Conservation (phyloP, 2,888 invertebrate species). For the Acanthoscelides obtectus region DNA sequence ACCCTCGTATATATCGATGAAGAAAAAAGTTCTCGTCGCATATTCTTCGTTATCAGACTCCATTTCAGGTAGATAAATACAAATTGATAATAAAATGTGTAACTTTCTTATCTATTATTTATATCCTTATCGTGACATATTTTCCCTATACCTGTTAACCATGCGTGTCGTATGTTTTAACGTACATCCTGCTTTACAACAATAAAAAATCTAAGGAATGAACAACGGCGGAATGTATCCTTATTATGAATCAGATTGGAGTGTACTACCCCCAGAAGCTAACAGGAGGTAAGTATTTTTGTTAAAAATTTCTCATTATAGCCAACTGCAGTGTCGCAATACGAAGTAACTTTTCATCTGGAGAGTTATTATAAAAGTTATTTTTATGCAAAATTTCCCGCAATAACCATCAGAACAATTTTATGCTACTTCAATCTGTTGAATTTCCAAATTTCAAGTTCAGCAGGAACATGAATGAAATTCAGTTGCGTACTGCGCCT, state of each 20-base stretch:
- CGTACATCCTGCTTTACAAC: not conserved
- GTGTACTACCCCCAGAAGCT: slow-evolving; percentile 78
- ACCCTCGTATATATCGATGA: not conserved
- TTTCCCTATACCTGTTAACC: slow-evolving; percentile 1
- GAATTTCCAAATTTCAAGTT: not conserved
- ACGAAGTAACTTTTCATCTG: no score
- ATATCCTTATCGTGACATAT: slow-evolving; percentile 24
- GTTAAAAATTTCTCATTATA: no score
- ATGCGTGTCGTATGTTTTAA: not conserved
- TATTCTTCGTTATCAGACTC: slow-evolving; percentile 13
- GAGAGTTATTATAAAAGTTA: no score
- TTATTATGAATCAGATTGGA: slow-evolving; percentile 78
- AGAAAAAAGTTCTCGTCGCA: not conserved
- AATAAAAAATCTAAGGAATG: slow-evolving; percentile 5
- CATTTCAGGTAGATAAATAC: slow-evolving; percentile 15
- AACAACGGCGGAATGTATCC: slow-evolving; percentile 49
- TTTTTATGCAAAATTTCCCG: no score
- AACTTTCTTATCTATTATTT: slow-evolving; percentile 30
- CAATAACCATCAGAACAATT: not conserved
- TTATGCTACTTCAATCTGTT: not conserved
- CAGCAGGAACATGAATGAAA: not conserved
- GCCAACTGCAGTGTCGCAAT: no score
- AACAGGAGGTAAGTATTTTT: slow-evolving; percentile 73
- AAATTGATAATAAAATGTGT: slow-evolving; percentile 28
- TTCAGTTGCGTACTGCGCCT: not conserved